Base-by-base conservation (phyloP, 2,888 invertebrate species). In the Coenonympha arcania region DNA sequence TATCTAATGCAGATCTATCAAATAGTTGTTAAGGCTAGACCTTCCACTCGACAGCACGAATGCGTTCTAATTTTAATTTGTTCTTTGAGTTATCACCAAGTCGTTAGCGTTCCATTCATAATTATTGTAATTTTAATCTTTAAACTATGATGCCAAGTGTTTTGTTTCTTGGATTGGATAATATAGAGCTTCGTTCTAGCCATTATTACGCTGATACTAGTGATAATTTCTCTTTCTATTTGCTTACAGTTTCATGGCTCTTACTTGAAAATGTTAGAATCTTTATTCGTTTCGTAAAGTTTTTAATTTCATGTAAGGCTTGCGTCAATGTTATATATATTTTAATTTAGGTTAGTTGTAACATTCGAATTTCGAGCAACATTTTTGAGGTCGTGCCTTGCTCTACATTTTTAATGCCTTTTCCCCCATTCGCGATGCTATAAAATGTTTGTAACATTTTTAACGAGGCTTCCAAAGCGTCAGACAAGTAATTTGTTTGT, bases 21-120 rank as follows among this genome's bases (percentile, higher is more conserved):
- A 64, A 62, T 55, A 56, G 62, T 68, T 63, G 64, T 70, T 72
- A 66, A 67, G 66, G 62, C 59, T 63, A 57, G 68, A 58, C 69
- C 66, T 68, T 68, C 68, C 66, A 71, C 68, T 64, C 61, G n/a
- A n/a, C n/a, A 50, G 58, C 64, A 62, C 76, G 72, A 75, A 71
- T 53, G 68, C 52, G 68, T 62, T 76, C 77, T 73, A 76, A 76
- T 77, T 77, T 77, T 79, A 81, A 73, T 65, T 57, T 63, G 64
- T 73, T 71, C 62, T 68, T 60, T 73, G 68, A 75, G 68, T 67
- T 74, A 79, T 71, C 65, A 63, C 64, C 50, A 61, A 50, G 59
- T 68, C 64, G 71, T 75, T 74, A 71, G 59, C 61, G 58, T 58
- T 63, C 59, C 65, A 66, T 67, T 68, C 68, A 66, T 66, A 64